Percentiles rank a stretch among this genome's conserved stretches.
phyloP scores from a whole-genome alignment of 2,113 vertebrate genomes.

The Bos indicus region DNA sequence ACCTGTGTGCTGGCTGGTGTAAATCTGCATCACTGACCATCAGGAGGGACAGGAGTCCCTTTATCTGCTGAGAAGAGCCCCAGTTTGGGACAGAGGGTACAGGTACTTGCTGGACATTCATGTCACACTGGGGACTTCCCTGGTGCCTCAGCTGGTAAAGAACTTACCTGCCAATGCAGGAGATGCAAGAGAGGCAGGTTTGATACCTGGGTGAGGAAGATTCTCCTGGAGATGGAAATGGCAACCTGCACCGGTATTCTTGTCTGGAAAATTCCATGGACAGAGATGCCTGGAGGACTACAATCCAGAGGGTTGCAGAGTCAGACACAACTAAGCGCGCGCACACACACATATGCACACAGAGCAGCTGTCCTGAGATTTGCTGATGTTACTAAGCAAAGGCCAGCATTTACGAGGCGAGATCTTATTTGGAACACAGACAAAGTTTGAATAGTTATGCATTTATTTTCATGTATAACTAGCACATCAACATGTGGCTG shows the following conservation, averaged over 20 bases:
- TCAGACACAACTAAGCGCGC: background rate
- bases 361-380: background rate
- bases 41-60: background rate
- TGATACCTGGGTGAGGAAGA: background rate
- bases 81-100: rapidly evolving
- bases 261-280: background rate
- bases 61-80: background rate
- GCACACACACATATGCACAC: background rate
- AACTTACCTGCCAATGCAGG: background rate
- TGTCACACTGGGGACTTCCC: background rate
- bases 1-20: rapidly evolving
- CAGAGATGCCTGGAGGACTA: background rate
- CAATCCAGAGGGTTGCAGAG: background rate
- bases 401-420: rapidly evolving
- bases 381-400: background rate
- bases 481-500: background rate
- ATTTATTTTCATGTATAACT: constrained; percentile 26
- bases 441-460: rapidly evolving
- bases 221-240: background rate
- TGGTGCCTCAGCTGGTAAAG: background rate
- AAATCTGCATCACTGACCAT: background rate
- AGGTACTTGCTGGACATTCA: rapidly evolving
- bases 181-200: background rate
- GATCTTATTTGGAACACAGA: background rate
- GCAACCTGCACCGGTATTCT: background rate